Percentiles rank a stretch among this genome's conserved stretches.
Evolutionary conservation across 2,797 vertebrate genomes (phyloP).

Genomic region (Salarias fasciatus): DNA sequence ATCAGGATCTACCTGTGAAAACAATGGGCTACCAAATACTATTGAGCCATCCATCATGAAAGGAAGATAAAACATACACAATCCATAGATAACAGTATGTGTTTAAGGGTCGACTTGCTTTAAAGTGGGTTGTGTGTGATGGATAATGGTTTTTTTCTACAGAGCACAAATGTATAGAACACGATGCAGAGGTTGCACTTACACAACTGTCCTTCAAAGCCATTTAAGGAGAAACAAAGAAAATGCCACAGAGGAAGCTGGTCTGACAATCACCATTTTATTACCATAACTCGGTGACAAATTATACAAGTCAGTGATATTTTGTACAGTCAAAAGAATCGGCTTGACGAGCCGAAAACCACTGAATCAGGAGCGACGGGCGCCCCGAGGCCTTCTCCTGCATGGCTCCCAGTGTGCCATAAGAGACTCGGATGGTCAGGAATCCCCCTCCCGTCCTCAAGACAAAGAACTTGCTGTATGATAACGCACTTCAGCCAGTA

Average conservation of each 20-base stretch:
- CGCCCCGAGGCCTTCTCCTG: slow-evolving; percentile 61
- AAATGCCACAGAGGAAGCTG: slow-evolving; percentile 78
- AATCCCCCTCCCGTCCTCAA: slow-evolving; percentile 71
- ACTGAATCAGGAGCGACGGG: slow-evolving; percentile 62
- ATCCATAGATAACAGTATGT: slow-evolving; percentile 43
- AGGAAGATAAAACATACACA: slow-evolving; percentile 30
- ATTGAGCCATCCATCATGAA: slow-evolving; percentile 63
- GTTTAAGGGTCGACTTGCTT: slow-evolving; percentile 55
- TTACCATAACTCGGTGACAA: slow-evolving; percentile 71
- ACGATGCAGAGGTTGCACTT: slow-evolving; percentile 76
- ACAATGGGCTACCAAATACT: slow-evolving; percentile 60
- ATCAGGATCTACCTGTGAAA: slow-evolving; percentile 60
- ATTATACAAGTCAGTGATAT: slow-evolving; percentile 73
- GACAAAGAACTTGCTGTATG: slow-evolving; percentile 79
- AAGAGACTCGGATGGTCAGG: slow-evolving; percentile 69
- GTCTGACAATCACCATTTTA: slow-evolving; percentile 85
- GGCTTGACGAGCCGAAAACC: slow-evolving; percentile 65
- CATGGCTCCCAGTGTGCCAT: slow-evolving; percentile 36
- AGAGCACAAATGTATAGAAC: slow-evolving; percentile 74
- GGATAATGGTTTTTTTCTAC: slow-evolving; percentile 62
- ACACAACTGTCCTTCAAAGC: slow-evolving; percentile 83
- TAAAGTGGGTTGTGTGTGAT: slow-evolving; percentile 28
- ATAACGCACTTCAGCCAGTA: slow-evolving; percentile 80
- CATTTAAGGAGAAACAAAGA: slow-evolving; percentile 80
- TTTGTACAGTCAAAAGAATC: slow-evolving; percentile 76